Conservation (phyloP, 1,140 invertebrate genomes). For the Temnothorax longispinosus region DNA sequence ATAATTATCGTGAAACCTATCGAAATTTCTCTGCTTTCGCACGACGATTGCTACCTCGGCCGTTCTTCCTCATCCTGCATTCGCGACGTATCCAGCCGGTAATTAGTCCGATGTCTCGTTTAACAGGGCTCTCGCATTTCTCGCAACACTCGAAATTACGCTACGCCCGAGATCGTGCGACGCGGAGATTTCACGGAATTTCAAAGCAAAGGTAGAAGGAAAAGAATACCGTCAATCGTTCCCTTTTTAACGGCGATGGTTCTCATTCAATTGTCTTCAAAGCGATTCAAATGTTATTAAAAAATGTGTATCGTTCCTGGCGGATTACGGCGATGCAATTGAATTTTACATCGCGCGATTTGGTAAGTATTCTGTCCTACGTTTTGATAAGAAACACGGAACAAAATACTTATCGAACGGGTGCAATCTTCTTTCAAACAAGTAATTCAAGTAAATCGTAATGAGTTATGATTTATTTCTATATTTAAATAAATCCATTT, state of each 20-base stretch:
- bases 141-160: neutral
- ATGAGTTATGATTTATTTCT: neutral
- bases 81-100: neutral
- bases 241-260: neutral
- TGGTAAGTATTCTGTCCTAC: neutral
- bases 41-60: neutral
- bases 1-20: slow-evolving; percentile 52
- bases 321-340: neutral
- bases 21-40: slow-evolving; percentile 13
- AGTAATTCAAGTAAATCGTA: neutral
- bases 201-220: neutral
- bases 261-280: neutral
- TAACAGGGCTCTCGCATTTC: neutral
- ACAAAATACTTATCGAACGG: neutral
- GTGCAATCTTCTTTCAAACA: neutral
- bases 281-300: neutral
- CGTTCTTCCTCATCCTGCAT: neutral
- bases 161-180: neutral
- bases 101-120: neutral
- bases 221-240: neutral
- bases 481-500: neutral
- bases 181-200: neutral
- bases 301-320: neutral
- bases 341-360: slow-evolving; percentile 38
- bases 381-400: neutral